Evolutionary conservation across 1,140 invertebrate species (phyloP).

Genomic region (Drosophila tristis): DNA sequence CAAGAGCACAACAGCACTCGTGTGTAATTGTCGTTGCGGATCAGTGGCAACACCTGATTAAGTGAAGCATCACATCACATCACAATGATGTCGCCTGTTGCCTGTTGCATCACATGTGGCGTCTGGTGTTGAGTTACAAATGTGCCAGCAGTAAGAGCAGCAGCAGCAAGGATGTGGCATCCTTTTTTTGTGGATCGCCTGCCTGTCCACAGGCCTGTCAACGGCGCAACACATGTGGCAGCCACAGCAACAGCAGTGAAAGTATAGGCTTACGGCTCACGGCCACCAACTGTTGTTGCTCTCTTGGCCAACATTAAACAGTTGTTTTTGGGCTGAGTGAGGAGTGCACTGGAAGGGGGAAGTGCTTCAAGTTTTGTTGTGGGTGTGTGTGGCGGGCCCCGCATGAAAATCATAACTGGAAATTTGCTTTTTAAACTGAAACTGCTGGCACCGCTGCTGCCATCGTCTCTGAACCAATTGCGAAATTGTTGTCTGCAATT

Average conservation of each 20-base stretch:
- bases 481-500: conserved; percentile 68
- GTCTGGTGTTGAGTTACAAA: conserved; percentile 63
- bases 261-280: conserved; percentile 71
- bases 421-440: conserved; percentile 16
- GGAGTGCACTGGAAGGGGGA: too few species aligned
- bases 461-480: conserved; percentile 34
- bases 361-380: conserved; percentile 22
- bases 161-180: conserved; percentile 42
- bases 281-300: conserved; percentile 39
- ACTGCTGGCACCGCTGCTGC: background rate
- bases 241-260: conserved; percentile 61
- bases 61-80: conserved; percentile 70
- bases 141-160: background rate
- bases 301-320: conserved; percentile 6
- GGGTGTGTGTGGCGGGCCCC: conserved; percentile 32
- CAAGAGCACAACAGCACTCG: conserved; percentile 45
- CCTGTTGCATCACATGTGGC: conserved; percentile 57
- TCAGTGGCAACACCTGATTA: conserved; percentile 82
- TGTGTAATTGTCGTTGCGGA: conserved; percentile 79
- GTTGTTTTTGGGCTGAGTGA: conserved; percentile 6
- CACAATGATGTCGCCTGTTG: conserved; percentile 14
- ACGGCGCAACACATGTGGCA: conserved; percentile 53
- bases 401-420: conserved; percentile 43
- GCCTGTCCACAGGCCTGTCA: conserved; percentile 23
- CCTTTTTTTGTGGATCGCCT: conserved; percentile 51